These are phyloP conservation scores for Bradypodion pumilum DNA, from an alignment of 2,797 vertebrate species.

Conservation along the genomic window DNA sequence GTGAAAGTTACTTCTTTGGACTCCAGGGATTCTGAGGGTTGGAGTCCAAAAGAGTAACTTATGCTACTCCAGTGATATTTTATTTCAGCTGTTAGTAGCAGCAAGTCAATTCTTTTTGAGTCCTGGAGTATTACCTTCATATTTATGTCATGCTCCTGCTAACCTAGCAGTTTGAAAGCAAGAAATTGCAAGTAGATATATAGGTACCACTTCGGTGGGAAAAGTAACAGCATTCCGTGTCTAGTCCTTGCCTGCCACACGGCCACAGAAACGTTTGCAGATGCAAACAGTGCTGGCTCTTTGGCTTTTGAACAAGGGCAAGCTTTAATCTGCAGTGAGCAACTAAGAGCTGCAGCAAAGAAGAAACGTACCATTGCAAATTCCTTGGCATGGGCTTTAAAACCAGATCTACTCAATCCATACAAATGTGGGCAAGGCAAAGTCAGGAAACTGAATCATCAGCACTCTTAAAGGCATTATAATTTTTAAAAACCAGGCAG, in stretches of 20 bases:
- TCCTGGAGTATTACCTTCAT: too few species aligned
- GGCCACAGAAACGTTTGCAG: too few species aligned
- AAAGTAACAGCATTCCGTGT: too few species aligned
- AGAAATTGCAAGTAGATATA: too few species aligned
- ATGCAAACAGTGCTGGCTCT: too few species aligned
- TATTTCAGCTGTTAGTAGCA: neutral
- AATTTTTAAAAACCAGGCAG: neutral
- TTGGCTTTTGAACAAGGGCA: too few species aligned
- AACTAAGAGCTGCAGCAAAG: neutral
- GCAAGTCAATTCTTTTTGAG: neutral
- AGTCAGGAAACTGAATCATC: neutral
- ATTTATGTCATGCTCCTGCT: too few species aligned
- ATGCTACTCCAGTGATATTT: neutral
- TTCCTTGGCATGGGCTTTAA: neutral
- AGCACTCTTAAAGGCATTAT: neutral
- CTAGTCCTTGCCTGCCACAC: too few species aligned
- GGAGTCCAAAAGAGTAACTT: neutral
- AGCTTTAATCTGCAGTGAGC: too few species aligned
- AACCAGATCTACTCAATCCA: neutral
- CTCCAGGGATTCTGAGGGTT: neutral
- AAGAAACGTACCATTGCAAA: neutral
- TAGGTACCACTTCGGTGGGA: too few species aligned
- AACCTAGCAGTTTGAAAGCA: too few species aligned
- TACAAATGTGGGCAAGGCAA: neutral
- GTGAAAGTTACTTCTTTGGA: too few species aligned